These are phyloP conservation scores for Drosophila bunnanda DNA, from an alignment of 2,888 invertebrate genomes.

Conservation along the genomic window DNA sequence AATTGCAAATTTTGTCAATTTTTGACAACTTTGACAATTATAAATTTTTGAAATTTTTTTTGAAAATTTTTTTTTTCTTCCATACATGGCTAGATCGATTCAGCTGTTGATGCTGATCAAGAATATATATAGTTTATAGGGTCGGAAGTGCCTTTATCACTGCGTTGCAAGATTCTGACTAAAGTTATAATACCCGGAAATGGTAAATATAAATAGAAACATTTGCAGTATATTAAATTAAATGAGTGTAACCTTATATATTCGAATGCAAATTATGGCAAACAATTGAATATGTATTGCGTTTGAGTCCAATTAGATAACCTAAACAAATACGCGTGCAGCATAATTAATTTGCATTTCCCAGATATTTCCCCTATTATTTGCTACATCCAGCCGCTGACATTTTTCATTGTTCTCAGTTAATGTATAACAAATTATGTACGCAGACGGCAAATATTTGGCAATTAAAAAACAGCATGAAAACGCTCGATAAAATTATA, in stretches of 20 bases:
- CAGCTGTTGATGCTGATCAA: too few relatives aligned
- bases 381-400: not conserved
- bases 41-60: too few relatives aligned
- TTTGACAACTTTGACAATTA: too few relatives aligned
- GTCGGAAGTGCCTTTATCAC: too few relatives aligned
- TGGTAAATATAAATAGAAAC: not conserved
- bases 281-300: constrained; percentile 47
- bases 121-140: too few relatives aligned
- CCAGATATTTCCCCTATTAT: constrained; percentile 28
- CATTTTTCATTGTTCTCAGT: constrained; percentile 15
- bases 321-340: constrained; percentile 59
- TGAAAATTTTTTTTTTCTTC: too few relatives aligned
- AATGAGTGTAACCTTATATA: constrained; percentile 43
- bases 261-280: constrained; percentile 46
- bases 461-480: constrained; percentile 45
- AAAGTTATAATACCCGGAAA: too few relatives aligned
- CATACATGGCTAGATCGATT: too few relatives aligned
- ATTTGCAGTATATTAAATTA: constrained; percentile 48
- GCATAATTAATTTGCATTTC: constrained; percentile 72
- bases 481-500: constrained; percentile 24
- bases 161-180: too few relatives aligned
- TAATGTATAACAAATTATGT: constrained; percentile 44
- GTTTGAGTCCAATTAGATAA: constrained; percentile 61
- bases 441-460: constrained; percentile 62
- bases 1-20: too few relatives aligned